A percentile compares a stretch with the other conserved stretches of the same genome.
Evolutionary conservation across 2,113 vertebrate genomes (phyloP).

Genomic region (Stomatorhinus ivindoensis): DNA sequence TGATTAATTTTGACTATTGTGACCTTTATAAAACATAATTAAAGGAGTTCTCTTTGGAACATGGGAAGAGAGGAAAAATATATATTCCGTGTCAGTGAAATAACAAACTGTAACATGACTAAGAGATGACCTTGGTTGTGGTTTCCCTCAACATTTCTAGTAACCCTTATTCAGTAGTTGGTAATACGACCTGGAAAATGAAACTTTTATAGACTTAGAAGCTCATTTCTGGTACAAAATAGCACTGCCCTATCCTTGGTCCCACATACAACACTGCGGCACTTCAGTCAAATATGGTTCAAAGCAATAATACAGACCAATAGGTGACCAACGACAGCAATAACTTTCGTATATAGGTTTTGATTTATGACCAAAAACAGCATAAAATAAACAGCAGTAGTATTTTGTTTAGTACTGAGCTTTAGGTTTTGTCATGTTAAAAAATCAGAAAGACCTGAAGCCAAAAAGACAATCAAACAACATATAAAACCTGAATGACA

Average conservation of each 20-base stretch:
- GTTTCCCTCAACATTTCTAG: neutral
- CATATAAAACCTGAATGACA: neutral
- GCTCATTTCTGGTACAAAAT: neutral
- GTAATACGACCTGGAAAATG: neutral
- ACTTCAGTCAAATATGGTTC: neutral
- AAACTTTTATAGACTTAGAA: neutral
- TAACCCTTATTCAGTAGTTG: neutral
- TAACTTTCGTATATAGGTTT: neutral
- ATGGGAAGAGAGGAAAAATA: neutral
- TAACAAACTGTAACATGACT: neutral
- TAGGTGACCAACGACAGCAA: neutral
- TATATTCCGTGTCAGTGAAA: neutral
- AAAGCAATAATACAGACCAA: neutral
- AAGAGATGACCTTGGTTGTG: neutral
- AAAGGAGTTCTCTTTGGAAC: neutral
- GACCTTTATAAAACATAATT: neutral
- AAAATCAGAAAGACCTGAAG: neutral
- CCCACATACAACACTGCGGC: neutral
- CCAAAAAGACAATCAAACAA: neutral
- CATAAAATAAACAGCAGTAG: neutral
- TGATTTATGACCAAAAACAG: neutral
- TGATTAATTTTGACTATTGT: neutral
- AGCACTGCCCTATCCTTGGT: neutral
- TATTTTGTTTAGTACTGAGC: neutral
- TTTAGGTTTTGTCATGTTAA: neutral